Conservation (phyloP, 37 sponge, comb jelly and placozoan species). For the Chondrosia reniformis region DNA sequence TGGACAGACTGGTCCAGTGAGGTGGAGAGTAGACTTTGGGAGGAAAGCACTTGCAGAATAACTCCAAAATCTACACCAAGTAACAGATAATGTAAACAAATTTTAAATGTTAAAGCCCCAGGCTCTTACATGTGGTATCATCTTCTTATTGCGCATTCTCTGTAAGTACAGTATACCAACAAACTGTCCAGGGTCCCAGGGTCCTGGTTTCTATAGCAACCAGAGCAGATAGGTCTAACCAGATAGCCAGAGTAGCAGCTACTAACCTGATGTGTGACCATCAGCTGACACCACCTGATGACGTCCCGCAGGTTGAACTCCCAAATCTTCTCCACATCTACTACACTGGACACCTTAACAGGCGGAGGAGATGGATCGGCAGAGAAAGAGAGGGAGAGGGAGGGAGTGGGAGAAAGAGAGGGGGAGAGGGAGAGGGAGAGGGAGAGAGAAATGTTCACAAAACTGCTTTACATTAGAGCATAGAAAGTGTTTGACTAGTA, state of each 20-base stretch:
- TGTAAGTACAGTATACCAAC: conserved; percentile 47
- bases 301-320: conserved; percentile 97
- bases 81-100: no score
- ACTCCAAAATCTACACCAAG: not conserved
- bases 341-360: not conserved
- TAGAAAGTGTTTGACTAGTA: not conserved
- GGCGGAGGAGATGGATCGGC: not conserved
- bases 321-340: conserved; percentile 40
- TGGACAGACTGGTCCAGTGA: not conserved
- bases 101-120: no score
- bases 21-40: conserved; percentile 1
- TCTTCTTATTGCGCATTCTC: conserved; percentile 37
- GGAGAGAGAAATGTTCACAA: not conserved
- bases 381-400: no score
- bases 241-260: not conserved
- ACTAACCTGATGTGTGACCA: conserved; percentile 49
- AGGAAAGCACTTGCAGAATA: not conserved
- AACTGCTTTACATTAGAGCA: not conserved
- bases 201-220: not conserved
- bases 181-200: conserved; percentile 54
- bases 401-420: not conserved
- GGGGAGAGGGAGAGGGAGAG: not conserved
- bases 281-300: conserved; percentile 91
- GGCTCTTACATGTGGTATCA: conserved; percentile 31
- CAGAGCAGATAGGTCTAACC: not conserved